These are phyloP conservation scores for Andinoacara biseriatus DNA, from an alignment of 2,113 vertebrate species.

Conservation along the genomic window DNA sequence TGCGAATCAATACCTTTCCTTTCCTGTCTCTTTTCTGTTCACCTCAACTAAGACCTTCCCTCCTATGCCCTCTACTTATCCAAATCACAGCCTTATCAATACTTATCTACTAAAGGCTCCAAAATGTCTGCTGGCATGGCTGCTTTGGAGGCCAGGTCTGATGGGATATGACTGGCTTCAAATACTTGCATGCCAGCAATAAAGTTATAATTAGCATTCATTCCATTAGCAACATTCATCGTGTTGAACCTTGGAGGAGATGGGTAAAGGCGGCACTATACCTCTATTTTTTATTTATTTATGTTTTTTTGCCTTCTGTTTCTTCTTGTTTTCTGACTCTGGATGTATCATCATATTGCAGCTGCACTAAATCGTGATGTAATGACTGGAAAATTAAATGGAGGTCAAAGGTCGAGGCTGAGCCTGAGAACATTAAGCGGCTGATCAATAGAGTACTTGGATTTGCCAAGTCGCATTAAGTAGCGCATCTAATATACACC, in stretches of 20 bases:
- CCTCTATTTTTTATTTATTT: neutral
- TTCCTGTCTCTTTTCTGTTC: conserved; percentile 17
- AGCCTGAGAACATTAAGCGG: conserved; percentile 72
- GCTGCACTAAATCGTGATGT: conserved; percentile 68
- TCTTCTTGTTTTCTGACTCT: conserved; percentile 19
- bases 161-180: conserved; percentile 7
- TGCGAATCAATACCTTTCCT: conserved; percentile 49
- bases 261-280: conserved; percentile 34
- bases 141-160: conserved; percentile 20
- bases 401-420: conserved; percentile 73
- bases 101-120: conserved; percentile 45
- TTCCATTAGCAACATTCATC: conserved; percentile 52
- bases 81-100: conserved; percentile 52
- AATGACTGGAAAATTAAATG: conserved; percentile 78
- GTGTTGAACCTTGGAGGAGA: conserved; percentile 44
- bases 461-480: conserved; percentile 78
- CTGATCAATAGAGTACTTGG: conserved; percentile 75
- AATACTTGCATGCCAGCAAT: conserved; percentile 15
- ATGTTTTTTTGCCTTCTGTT: neutral
- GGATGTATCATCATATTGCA: conserved; percentile 39
- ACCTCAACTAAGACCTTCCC: conserved; percentile 15
- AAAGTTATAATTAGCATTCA: conserved; percentile 68
- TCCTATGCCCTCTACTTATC: conserved; percentile 18
- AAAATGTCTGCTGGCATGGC: conserved; percentile 37
- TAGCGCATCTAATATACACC: conserved; percentile 73